Conservation (phyloP, 2,888 invertebrate genomes). For the Hetaerina titia region DNA sequence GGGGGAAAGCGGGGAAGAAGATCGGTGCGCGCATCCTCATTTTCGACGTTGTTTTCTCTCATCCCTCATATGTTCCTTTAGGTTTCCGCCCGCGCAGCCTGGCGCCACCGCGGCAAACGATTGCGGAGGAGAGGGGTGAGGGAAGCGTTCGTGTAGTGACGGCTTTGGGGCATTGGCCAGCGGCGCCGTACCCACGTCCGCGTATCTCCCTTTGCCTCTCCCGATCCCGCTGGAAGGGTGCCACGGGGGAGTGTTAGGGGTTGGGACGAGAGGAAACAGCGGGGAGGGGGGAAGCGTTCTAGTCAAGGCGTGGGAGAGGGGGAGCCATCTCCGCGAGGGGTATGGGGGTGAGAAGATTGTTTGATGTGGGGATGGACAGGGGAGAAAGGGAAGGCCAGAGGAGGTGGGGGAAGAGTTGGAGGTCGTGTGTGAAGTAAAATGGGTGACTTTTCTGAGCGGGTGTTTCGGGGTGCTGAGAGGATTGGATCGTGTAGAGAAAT, state of each 20-base stretch:
- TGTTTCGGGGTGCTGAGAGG: too few relatives aligned
- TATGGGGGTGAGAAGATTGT: not conserved
- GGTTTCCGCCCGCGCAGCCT: not conserved
- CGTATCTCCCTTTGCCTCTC: not conserved
- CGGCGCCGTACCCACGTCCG: not conserved
- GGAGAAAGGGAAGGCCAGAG: not conserved
- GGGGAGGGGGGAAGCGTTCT: not conserved
- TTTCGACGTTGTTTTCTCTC: not conserved
- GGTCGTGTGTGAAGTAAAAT: not conserved
- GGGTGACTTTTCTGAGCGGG: too few relatives aligned
- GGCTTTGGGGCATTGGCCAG: not conserved
- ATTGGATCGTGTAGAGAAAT: too few relatives aligned
- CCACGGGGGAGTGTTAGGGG: not conserved
- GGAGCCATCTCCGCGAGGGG: not conserved
- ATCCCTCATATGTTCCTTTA: not conserved
- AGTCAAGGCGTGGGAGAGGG: not conserved
- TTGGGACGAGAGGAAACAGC: not conserved
- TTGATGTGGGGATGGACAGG: not conserved
- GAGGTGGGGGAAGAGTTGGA: not conserved
- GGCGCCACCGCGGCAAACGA: not conserved
- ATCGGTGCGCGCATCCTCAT: not conserved
- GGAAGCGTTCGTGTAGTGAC: not conserved
- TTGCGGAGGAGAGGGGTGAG: not conserved
- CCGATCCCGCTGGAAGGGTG: not conserved
- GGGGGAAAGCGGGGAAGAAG: not conserved